Conservation (phyloP, 2,113 vertebrate species). For the Platichthys stellatus region DNA sequence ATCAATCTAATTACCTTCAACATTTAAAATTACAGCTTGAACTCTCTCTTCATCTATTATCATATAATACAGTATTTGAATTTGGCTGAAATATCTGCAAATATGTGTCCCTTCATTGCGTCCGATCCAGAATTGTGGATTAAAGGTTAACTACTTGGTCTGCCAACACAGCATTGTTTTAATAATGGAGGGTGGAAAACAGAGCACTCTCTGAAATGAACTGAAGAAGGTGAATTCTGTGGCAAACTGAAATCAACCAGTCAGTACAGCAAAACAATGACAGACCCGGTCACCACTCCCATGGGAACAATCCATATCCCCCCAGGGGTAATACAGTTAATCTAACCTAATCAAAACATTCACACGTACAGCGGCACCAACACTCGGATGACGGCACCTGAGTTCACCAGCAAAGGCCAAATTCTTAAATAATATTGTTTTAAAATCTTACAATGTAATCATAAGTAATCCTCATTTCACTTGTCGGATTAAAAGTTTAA, state of each 20-base stretch:
- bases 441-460: neutral
- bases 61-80: neutral
- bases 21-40: neutral
- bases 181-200: conserved; percentile 32
- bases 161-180: conserved; percentile 21
- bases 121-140: neutral
- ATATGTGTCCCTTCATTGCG: neutral
- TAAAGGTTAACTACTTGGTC: conserved; percentile 41
- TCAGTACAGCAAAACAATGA: neutral
- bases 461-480: neutral
- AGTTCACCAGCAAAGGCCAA: neutral
- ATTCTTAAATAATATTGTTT: neutral
- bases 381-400: neutral
- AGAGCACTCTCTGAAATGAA: conserved; percentile 15
- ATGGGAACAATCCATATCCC: conserved; percentile 1
- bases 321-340: neutral
- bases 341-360: neutral
- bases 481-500: neutral
- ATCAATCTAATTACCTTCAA: neutral
- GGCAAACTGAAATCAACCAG: conserved; percentile 8
- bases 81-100: neutral
- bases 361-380: neutral
- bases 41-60: neutral
- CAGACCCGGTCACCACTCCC: conserved; percentile 2
- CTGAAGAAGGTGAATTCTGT: conserved; percentile 18